These are phyloP conservation scores for Gambelia wislizenii DNA, from an alignment of 2,797 vertebrate genomes.

Conservation along the genomic window DNA sequence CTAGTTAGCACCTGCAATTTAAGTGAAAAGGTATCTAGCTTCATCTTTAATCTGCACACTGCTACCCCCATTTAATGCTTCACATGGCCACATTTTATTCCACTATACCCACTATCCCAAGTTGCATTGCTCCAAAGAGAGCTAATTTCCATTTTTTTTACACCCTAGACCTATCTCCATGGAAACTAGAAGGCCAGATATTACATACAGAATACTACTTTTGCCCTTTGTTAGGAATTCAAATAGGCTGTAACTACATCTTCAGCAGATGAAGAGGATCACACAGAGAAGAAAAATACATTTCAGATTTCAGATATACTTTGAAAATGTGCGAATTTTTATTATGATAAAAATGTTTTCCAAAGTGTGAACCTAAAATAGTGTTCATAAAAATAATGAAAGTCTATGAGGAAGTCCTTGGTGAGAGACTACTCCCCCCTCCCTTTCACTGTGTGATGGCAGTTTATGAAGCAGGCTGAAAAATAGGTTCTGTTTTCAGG, in stretches of 20 bases:
- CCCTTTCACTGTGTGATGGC: background rate
- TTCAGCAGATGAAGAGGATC: conserved; percentile 13
- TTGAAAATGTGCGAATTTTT: background rate
- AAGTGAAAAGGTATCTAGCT: background rate
- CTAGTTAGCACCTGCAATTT: background rate
- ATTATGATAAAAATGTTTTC: background rate
- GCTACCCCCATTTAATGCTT: background rate
- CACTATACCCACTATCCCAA: background rate
- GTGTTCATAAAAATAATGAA: background rate
- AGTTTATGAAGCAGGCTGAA: background rate
- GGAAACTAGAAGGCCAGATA: conserved; percentile 34
- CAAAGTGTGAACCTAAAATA: background rate
- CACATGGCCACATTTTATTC: background rate
- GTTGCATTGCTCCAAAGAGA: background rate
- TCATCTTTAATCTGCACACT: background rate
- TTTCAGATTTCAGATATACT: background rate
- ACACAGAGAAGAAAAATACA: background rate
- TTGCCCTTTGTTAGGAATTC: conserved; percentile 33
- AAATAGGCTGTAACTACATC: conserved; percentile 25
- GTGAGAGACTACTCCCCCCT: background rate
- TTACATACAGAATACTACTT: conserved; percentile 31
- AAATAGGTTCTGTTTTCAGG: background rate
- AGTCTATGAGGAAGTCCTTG: background rate
- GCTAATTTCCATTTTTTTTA: background rate
- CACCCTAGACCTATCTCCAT: conserved; percentile 24